Evolutionary conservation across 2,113 vertebrate species (phyloP), one percentile per base, ranked within the genome.

Genomic region (Apteryx mantelli): DNA sequence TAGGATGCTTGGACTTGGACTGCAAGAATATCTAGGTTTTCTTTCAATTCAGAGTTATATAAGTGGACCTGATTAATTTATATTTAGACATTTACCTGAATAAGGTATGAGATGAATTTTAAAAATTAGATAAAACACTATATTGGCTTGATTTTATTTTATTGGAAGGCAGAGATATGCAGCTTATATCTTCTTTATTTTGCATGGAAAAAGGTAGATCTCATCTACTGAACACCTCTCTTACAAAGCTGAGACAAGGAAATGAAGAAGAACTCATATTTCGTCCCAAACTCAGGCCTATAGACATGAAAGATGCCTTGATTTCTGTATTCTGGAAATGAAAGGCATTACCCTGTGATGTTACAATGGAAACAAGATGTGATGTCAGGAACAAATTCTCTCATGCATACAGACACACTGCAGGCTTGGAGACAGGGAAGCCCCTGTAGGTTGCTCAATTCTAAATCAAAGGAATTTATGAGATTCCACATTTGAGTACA

Each of bases 391-490:
- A 19, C 13, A 70, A 52, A 34, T 20, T 21, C 12, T 18, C 32
- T 36, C 30, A 55, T 61, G 9, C 5, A 53, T 74, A 34, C 13
- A 68, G 34, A 78, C 15, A 22, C 11, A 7, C 26, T 66, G 16
- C n/a, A 70, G 8, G 9, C 30, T 3, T 1, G 18, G 82, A 89
- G 46, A 53, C 11, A 15, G 24, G 19, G 42, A 86, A 86, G 32
- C 5, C 1, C 2, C 24, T 77, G 42, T 6, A 11, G 15, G 15
- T 8, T 64, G 19, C 17, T 1, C 1, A 22, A 5, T 63, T 90
- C 44, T 52, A 86, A 56, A 22, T 42, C 32, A 58, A 69, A 85
- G 42, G 7, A 13, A 53, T 40, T 66, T 66, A 4, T 50, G 6
- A 81, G 14, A 65, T 13, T 22, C 16, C 40, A 50, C 64, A 53